A percentile compares a stretch with the other conserved stretches of the same genome.
phyloP scores from a whole-genome alignment of 2,888 invertebrate species.

The Biston betularia region DNA sequence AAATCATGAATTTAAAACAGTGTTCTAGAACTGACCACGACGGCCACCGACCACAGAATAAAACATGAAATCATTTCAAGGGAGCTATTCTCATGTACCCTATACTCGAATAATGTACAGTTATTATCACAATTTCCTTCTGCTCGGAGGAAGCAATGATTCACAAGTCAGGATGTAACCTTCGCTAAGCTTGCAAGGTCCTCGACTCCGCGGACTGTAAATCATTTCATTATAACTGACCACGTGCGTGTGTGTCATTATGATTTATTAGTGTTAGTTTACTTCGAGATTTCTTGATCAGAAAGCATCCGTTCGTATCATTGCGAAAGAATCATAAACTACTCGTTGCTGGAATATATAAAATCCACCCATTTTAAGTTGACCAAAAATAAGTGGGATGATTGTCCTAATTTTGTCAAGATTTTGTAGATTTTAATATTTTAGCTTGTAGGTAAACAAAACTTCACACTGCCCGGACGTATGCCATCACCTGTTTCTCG shows the following conservation, averaged over 20 bases:
- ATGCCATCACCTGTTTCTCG: neutral
- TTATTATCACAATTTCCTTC: conserved; percentile 39
- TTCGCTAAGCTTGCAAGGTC: conserved; percentile 65
- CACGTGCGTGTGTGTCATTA: conserved; percentile 44
- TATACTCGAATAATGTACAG: conserved; percentile 19
- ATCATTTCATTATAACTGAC: conserved; percentile 59
- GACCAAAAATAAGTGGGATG: neutral
- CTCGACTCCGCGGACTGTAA: conserved; percentile 61
- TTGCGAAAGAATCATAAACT: neutral
- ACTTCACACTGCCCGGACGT: neutral
- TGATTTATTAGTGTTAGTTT: conserved; percentile 30
- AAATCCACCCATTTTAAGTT: neutral
- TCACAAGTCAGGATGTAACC: conserved; percentile 74
- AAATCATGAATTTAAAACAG: neutral
- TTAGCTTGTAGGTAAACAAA: neutral
- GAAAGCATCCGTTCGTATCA: neutral
- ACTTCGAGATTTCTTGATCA: conserved; percentile 25
- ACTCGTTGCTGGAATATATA: neutral
- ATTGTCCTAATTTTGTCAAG: neutral
- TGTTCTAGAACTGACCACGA: neutral
- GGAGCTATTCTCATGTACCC: too few relatives aligned
- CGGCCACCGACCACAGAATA: too few relatives aligned
- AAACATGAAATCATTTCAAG: too few relatives aligned
- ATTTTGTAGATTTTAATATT: neutral
- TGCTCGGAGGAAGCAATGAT: conserved; percentile 56